These are phyloP conservation scores for Bambusicola thoracicus DNA, from an alignment of 2,113 vertebrate genomes.

Conservation along the genomic window DNA sequence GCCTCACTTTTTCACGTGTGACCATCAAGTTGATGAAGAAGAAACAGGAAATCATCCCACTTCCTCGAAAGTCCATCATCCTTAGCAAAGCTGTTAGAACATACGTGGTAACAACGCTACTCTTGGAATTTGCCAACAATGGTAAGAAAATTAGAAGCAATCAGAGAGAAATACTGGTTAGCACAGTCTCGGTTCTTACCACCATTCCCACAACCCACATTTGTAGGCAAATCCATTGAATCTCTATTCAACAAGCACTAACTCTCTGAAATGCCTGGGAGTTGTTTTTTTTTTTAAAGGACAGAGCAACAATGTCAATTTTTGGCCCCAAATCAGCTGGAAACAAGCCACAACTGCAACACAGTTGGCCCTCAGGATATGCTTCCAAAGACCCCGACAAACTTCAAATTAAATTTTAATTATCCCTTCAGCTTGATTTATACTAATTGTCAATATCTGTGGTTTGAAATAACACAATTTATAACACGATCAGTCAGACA, in stretches of 20 bases:
- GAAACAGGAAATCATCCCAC: background rate
- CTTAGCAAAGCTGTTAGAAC: background rate
- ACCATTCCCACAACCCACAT: background rate
- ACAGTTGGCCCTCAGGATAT: constrained; percentile 1
- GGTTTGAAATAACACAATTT: constrained; percentile 69
- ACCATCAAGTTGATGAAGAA: background rate
- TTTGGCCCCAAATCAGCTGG: constrained; percentile 63
- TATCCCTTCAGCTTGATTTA: constrained; percentile 65
- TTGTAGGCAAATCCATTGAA: background rate
- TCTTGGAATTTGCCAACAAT: background rate
- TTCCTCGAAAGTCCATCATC: accelerated
- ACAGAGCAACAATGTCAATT: constrained; percentile 4
- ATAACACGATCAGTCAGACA: constrained; percentile 49
- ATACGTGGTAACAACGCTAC: accelerated
- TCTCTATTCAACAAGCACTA: background rate
- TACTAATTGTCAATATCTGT: constrained; percentile 67
- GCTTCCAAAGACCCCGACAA: constrained; percentile 50
- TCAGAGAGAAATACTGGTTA: background rate
- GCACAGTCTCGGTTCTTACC: background rate
- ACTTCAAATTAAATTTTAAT: constrained; percentile 65
- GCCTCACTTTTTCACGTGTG: background rate
- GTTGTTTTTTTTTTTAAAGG: background rate
- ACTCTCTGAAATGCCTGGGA: constrained; percentile 10
- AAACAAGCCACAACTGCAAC: constrained; percentile 43
- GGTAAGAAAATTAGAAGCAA: background rate